Evolutionary conservation across 2,888 invertebrate genomes (phyloP).

Genomic region (Drosophila mercatorum): DNA sequence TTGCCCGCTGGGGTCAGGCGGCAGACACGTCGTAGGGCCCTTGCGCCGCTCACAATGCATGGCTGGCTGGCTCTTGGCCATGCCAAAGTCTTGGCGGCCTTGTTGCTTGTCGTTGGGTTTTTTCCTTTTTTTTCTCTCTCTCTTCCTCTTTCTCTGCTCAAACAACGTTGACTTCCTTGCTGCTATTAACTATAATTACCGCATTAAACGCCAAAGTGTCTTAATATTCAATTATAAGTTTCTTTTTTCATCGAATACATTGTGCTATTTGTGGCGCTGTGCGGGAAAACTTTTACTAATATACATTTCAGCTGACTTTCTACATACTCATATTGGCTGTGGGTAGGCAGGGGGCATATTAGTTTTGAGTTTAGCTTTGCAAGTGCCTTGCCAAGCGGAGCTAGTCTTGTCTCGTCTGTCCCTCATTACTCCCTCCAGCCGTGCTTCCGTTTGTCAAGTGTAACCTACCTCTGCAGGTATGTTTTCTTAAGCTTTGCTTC

Average conservation of each 20-base stretch:
- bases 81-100: constrained; percentile 31
- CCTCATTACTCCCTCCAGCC: no score
- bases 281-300: constrained; percentile 60
- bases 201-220: constrained; percentile 80
- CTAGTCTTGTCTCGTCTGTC: no score
- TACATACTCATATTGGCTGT: neutral
- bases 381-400: no score
- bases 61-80: constrained; percentile 28
- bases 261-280: neutral
- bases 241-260: constrained; percentile 23
- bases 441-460: no score
- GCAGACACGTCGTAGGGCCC: constrained; percentile 8
- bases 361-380: neutral
- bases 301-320: constrained; percentile 25
- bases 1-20: constrained; percentile 59
- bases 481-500: no score
- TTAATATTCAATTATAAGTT: constrained; percentile 82
- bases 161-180: constrained; percentile 63
- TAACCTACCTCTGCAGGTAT: no score
- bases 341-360: neutral
- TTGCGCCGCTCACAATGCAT: constrained; percentile 22
- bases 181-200: constrained; percentile 81
- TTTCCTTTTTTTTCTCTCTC: neutral
- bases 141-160: constrained; percentile 25
- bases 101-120: constrained; percentile 32